Base-by-base conservation (phyloP, 2,113 vertebrate species). In the Toxostoma redivivum region DNA sequence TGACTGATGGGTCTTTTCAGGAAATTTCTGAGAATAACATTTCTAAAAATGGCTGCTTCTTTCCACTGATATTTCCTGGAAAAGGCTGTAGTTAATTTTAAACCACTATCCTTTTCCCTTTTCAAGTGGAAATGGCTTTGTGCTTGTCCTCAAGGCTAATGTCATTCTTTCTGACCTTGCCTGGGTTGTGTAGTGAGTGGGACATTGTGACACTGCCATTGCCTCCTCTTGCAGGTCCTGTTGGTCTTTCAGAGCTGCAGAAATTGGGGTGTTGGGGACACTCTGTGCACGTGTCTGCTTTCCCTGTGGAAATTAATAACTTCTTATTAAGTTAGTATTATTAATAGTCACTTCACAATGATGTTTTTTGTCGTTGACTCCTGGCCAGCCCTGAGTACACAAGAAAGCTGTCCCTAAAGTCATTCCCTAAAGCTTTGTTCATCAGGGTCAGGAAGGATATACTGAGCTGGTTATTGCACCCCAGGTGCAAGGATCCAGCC, bases 1-100 rank as follows among this genome's bases (percentile, higher is more conserved):
- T 97, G 94, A 96, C 96, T 97, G 92, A 88, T 95, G 92, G 94
- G 91, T 96, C 96, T 97, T 96, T 97, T 97, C 96, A 97, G 97
- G 95, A 97, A 97, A 96, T 95, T 95, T 97, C 84, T 95, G 94
- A 95, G 95, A 94, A 85, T 96, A 97, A 90, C 67, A 66, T 91
- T 97, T 96, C 97, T 97, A 97, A 97, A 98, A 97, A 97, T 84
- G 95, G 92, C 81, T 95, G 76, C 95, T 94, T 95, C 91, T 95
- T 97, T 97, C 96, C 96, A 96, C 92, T 81, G 79, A 67, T 97
- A 97, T 97, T 98, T 97, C 94, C 96, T 97, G 94, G 93, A 95
- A 97, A 97, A 97, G 96, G 73, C 86, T 74, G 86, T 80, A 87
- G 95, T 91, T 97, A 93, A 81, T 95, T 97, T 95, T 97, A 96